Evolutionary conservation across 2,113 vertebrate species (phyloP), one percentile per base, ranked within the genome.

Genomic region (Morone saxatilis): DNA sequence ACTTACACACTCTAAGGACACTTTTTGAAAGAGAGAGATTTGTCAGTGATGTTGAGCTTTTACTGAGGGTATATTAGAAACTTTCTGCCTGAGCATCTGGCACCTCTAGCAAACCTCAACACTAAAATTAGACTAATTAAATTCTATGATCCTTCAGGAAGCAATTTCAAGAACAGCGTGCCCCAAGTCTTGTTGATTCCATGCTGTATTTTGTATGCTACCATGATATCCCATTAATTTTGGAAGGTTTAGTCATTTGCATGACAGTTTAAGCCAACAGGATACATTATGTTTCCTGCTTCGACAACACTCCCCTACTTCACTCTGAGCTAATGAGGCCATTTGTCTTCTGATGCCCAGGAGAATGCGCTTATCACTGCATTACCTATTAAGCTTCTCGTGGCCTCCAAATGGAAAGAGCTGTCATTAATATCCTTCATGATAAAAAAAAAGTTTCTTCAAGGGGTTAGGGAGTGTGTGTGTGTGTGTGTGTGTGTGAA

Each of bases 311-410:
- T 86, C 74, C 51, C 66, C 38, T 63, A 86, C 76, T 89, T 90
- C 86, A 81, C 82, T 92, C 70, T 63, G 45, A 47, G 75, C 87
- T 94, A 93, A 93, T 92, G 93, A 93, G 91, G 81, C 86, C 74
- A 92, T 94, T 93, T 91, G 86, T 95, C 93, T 92, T 92, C 70
- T 85, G 69, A 86, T 77, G 60, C 86, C 43, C 76, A 69, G 63
- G 83, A 92, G 84, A 85, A 90, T 76, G 78, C 77, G 81, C 88
- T 93, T 93, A 90, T 93, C 78, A 88, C 84, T 87, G 88, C 88
- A 75, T 87, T 85, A 91, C 83, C 80, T 87, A 76, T 89, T 87
- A 89, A 84, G 74, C 84, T 67, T 72, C 70, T 79, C 51, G 7
- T 77, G 84, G 73, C 83, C 82, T 71, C 85, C 67, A 74, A 82